Percentiles rank a stretch among this genome's conserved stretches.
Evolutionary conservation across 2,113 vertebrate species (phyloP).

Genomic region (Erythrolamprus reginae): DNA sequence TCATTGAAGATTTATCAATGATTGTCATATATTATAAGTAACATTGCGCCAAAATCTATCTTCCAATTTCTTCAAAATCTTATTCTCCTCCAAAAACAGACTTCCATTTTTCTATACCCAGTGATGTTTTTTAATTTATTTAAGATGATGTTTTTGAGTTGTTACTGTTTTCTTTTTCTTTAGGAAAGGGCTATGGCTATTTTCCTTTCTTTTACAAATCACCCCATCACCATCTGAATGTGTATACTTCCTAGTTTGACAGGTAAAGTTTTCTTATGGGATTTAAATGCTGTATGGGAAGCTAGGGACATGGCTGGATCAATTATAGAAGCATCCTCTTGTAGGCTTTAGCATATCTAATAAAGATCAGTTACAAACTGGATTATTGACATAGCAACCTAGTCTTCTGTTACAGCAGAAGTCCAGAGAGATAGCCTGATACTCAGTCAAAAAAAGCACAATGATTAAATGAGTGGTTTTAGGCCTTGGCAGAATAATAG

Average conservation of each 20-base stretch:
- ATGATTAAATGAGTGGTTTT: background rate
- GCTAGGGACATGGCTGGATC: background rate
- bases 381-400: background rate
- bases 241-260: background rate
- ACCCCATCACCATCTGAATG: background rate
- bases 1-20: constrained; percentile 30
- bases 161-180: background rate
- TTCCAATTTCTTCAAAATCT: background rate
- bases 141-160: background rate
- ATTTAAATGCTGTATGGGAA: background rate
- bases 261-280: background rate
- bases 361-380: background rate
- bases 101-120: background rate
- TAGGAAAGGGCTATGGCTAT: background rate
- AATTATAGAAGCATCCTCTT: background rate
- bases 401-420: background rate
- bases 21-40: background rate
- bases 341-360: background rate
- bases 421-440: background rate
- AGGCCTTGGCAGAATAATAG: background rate
- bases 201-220: background rate
- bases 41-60: background rate
- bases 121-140: background rate
- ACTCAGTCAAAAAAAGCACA: background rate
- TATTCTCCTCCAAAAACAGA: background rate